Evolutionary conservation across 1,140 invertebrate genomes (phyloP).

Genomic region (Drosophila rufa): DNA sequence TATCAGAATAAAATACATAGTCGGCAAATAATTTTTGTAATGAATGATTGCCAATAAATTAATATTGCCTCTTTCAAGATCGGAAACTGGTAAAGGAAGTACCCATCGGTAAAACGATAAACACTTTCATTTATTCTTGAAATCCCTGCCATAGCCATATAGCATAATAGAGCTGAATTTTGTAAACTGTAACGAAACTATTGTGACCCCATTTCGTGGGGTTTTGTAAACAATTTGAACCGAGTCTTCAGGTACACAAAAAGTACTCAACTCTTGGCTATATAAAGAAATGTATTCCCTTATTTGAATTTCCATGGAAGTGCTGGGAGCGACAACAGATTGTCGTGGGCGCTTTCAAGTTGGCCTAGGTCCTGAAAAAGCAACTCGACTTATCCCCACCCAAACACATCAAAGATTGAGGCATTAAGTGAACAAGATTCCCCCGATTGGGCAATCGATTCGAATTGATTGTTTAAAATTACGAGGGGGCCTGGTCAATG

Average conservation of each 20-base stretch:
- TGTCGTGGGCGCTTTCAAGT: constrained; percentile 42
- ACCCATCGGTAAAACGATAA: neutral
- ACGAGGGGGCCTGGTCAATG: constrained; percentile 31
- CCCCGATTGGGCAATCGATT: constrained; percentile 38
- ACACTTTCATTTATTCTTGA: constrained; percentile 26
- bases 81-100: neutral
- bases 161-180: constrained; percentile 16
- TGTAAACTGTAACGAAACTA: constrained; percentile 43
- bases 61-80: neutral
- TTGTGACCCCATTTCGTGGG: constrained; percentile 50
- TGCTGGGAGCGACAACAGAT: constrained; percentile 15
- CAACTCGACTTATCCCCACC: constrained; percentile 14
- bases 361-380: constrained; percentile 43
- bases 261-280: neutral
- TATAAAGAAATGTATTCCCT: neutral
- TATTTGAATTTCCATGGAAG: constrained; percentile 18
- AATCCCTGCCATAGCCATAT: constrained; percentile 24
- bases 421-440: constrained; percentile 21
- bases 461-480: constrained; percentile 36
- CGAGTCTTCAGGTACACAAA: constrained; percentile 19
- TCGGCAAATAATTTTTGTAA: neutral
- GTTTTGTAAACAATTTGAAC: constrained; percentile 51
- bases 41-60: neutral
- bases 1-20: neutral
- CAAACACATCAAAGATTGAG: constrained; percentile 33